Base-by-base conservation (phyloP, 1,140 invertebrate genomes). In the Drosophila malerkotliana region DNA sequence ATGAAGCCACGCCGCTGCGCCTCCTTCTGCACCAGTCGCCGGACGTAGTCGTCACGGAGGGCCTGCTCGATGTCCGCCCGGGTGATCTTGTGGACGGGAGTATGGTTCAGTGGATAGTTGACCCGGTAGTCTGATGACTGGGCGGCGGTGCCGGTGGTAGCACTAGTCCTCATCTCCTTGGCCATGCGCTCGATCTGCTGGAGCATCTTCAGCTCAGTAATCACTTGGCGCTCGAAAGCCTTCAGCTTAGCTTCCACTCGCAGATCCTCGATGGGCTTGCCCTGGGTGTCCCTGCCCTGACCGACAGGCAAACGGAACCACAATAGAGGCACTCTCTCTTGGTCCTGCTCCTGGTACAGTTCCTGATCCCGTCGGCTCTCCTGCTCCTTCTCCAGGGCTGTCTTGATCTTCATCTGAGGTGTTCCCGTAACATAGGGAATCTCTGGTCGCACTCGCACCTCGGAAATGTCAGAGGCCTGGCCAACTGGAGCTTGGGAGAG, bases 41-140 rank as follows among this genome's bases (percentile, higher is more conserved):
- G 79, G 10, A 91, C 82, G 12, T 76, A 81, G 37, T 91, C 90
- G 15, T 91, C 90, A 0, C 76, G 80, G 14, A 91, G 52, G 0
- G 85, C 78, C 1, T 68, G 78, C 60, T 91, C 90, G 37, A 91
- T 90, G 32, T 91, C 90, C 4, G 63, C 57, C 1, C 73, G 53
- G 0, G 90, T 91, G 58, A 91, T 91, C 69, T 91, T 90, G 30
- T 91, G 83, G 0, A 91, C 75, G 4, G 90, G 90, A 0, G 82
- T 91, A 0, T 69, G 75, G 48, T 75, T 91, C 1, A 91, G 39
- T 0, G 84, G 68, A 58, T 88, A 85, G 9, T 55, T 59, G 9
- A 89, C n/a, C 39, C 66, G 69, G 30, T 72, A 81, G 8, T 47
- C 44, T 18, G 44, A 15, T 3, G 44, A 21, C 9, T 47, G 72